These are phyloP conservation scores for Choreutis nemorana DNA, from an alignment of 2,888 invertebrate species.

Conservation along the genomic window DNA sequence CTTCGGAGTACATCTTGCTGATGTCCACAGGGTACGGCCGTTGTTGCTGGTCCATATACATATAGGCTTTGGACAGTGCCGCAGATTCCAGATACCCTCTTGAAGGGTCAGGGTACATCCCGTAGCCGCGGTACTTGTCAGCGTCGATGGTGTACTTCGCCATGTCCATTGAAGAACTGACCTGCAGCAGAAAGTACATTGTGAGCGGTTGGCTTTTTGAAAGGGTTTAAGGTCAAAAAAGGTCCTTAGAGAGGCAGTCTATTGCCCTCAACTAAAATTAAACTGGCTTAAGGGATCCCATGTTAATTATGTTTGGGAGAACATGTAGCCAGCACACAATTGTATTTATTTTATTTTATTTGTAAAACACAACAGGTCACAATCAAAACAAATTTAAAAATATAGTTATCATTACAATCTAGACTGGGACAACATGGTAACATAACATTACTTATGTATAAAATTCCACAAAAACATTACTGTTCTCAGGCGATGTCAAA, in stretches of 20 bases:
- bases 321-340: conserved; percentile 1
- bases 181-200: conserved; percentile 57
- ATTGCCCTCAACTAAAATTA: too few relatives aligned
- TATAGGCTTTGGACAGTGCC: conserved; percentile 77
- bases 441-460: too few relatives aligned
- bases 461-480: too few relatives aligned
- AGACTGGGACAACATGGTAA: too few relatives aligned
- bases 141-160: conserved; percentile 78
- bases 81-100: conserved; percentile 77
- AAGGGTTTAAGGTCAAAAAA: too few relatives aligned
- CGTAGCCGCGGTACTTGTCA: conserved; percentile 79
- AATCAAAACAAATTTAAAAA: conserved; percentile 4
- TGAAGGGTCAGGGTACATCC: conserved; percentile 79
- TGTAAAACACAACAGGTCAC: too few relatives aligned
- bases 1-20: conserved; percentile 72
- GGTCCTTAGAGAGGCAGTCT: too few relatives aligned
- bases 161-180: conserved; percentile 81
- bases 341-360: conserved; percentile 1
- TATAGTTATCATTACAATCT: conserved; percentile 10
- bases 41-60: conserved; percentile 75
- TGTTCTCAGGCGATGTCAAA: too few relatives aligned
- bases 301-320: background rate
- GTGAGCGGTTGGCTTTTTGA: too few relatives aligned
- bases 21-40: conserved; percentile 69
- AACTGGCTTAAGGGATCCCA: too few relatives aligned